Evolutionary conservation across 2,797 vertebrate species (phyloP).

Genomic region (Tenualosa thibaudeaui): DNA sequence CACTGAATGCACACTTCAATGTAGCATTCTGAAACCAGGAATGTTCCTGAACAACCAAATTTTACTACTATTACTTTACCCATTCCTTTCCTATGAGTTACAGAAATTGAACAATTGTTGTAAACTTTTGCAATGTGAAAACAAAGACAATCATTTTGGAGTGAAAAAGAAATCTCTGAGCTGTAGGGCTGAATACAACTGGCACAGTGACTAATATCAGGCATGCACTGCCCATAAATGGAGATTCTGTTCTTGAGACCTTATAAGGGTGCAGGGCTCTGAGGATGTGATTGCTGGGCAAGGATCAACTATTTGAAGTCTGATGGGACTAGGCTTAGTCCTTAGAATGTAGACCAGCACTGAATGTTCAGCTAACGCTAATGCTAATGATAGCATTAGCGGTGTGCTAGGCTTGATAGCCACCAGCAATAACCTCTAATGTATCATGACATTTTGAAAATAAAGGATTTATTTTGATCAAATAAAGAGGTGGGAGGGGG

Average conservation of each 20-base stretch:
- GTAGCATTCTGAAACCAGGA: neutral
- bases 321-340: neutral
- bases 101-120: neutral
- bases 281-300: neutral
- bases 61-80: neutral
- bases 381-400: neutral
- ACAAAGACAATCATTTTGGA: neutral
- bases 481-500: neutral
- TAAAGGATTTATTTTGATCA: slow-evolving; percentile 22
- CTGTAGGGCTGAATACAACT: neutral
- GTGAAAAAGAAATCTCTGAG: neutral
- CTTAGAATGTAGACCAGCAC: neutral
- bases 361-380: neutral
- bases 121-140: neutral
- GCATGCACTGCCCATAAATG: neutral
- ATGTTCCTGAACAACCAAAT: neutral
- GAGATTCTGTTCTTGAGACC: neutral
- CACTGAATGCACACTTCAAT: neutral
- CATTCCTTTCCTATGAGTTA: neutral
- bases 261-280: neutral
- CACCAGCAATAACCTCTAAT: neutral
- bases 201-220: neutral
- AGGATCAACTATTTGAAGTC: neutral
- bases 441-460: neutral
- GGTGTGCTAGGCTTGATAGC: neutral